A percentile compares a stretch with the other conserved stretches of the same genome.
Evolutionary conservation across 2,888 invertebrate species (phyloP).

Genomic region (Cryptocheilus praepositus): DNA sequence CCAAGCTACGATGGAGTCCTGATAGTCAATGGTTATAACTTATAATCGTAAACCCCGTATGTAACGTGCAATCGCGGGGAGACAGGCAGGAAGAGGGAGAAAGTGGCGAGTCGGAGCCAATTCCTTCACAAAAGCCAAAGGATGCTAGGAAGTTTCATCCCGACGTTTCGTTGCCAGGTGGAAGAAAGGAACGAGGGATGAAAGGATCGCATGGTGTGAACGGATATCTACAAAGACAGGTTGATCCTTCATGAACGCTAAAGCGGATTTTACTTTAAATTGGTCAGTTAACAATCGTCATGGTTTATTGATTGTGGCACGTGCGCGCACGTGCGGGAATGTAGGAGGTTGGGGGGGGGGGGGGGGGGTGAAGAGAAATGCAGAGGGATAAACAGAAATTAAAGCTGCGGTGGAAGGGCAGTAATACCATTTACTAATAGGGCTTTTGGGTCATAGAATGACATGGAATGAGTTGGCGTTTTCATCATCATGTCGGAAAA

Average conservation of each 20-base stretch:
- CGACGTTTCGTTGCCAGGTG: conserved; percentile 4
- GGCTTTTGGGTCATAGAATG: too few species aligned
- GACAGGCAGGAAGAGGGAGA: background rate
- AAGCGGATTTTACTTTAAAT: too few species aligned
- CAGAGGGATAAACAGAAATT: background rate
- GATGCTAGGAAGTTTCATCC: conserved; percentile 15
- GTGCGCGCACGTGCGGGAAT: too few species aligned
- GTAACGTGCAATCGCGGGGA: conserved; percentile 16
- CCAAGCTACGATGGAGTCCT: conserved; percentile 22
- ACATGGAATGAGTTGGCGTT: too few species aligned
- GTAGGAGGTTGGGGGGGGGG: background rate
- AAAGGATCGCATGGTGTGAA: background rate
- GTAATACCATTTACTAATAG: conserved; percentile 1
- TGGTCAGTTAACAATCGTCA: too few species aligned
- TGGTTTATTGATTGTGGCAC: too few species aligned
- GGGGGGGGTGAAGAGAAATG: background rate
- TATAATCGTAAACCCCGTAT: conserved; percentile 35
- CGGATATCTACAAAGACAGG: too few species aligned
- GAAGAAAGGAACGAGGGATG: background rate
- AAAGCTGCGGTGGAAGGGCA: conserved; percentile 1
- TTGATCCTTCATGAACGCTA: too few species aligned
- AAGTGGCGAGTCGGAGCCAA: background rate
- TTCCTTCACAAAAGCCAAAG: conserved; percentile 16
- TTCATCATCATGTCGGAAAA: too few species aligned
- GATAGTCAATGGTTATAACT: conserved; percentile 31